Percentiles rank a stretch among this genome's conserved stretches.
Conservation (phyloP, 2,113 vertebrate genomes). For the Connochaetes taurinus region DNA sequence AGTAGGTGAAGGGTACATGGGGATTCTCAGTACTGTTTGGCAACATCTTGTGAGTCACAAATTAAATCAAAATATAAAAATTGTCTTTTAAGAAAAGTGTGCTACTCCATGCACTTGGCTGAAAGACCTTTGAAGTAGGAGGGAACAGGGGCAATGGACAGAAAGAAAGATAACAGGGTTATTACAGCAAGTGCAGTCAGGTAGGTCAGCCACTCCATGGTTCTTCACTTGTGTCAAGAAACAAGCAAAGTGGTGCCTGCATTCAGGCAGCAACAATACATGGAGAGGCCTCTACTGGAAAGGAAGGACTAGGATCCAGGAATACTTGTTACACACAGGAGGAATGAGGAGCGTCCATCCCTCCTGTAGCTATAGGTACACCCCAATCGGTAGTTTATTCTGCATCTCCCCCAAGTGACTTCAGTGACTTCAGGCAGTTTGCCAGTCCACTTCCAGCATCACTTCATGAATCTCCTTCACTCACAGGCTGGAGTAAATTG, state of each 20-base stretch:
- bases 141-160: background rate
- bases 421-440: background rate
- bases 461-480: background rate
- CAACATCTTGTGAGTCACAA: background rate
- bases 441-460: background rate
- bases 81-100: background rate
- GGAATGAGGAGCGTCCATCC: background rate
- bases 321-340: background rate
- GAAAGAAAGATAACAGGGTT: background rate
- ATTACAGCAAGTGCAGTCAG: background rate
- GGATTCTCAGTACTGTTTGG: background rate
- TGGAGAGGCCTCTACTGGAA: rapidly evolving
- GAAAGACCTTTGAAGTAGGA: background rate
- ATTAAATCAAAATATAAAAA: background rate
- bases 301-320: background rate
- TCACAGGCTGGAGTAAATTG: background rate
- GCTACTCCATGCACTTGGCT: background rate
- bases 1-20: background rate
- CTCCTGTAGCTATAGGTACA: background rate
- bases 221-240: background rate
- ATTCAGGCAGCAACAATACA: background rate
- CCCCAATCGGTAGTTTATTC: background rate
- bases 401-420: background rate
- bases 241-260: background rate
- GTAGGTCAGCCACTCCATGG: background rate